Base-by-base conservation (phyloP, 1,140 invertebrate genomes). In the Drosophila lacertosa region DNA sequence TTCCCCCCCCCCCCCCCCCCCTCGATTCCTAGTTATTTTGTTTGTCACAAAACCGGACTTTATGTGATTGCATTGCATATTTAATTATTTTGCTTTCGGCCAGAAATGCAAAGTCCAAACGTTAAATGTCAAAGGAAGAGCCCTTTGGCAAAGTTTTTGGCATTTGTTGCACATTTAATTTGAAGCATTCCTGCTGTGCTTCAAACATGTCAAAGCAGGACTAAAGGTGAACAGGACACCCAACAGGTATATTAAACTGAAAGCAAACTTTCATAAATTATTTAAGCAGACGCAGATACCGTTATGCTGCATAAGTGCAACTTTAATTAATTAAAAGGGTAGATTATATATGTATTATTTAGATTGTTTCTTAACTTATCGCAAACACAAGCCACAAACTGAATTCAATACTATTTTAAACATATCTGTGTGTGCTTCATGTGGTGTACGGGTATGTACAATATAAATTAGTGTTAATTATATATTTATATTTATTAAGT, bases 401-500 rank as follows among this genome's bases (percentile, higher is more conserved):
- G 5, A 5, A 6, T n/a, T 20, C 15, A 64, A 47, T 32, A 29
- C 50, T 45, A 37, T 35, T 42, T 20, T 15, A 26, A 29, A n/a
- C 11, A 15, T n/a, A 11, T 35, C 2, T 2, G 24, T 1, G 26
- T 29, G 9, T 2, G 26, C 7, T 29, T 29, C 9, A 7, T 24
- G 29, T 24, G 29, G 39, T 54, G 22, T 40, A 20, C 48, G 9
- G 39, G 20, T 26, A 4, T 39, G 7, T 32, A 18, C 15, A 5
- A 50, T 51, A 35, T 20, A 22, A 35, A 37, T 20, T 35, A 24
- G 40, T 54, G 37, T 54, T 54, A 54, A 54, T 54, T 57, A 13
- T 24, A n/a, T 37, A 22, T 48, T 22, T 26, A 32, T 48, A 40
- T 48, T 63, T 42, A 54, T 50, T 32, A 55, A 55, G 26, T 57